Evolutionary conservation across 2,888 invertebrate species (phyloP).

Genomic region (Nebria salina): DNA sequence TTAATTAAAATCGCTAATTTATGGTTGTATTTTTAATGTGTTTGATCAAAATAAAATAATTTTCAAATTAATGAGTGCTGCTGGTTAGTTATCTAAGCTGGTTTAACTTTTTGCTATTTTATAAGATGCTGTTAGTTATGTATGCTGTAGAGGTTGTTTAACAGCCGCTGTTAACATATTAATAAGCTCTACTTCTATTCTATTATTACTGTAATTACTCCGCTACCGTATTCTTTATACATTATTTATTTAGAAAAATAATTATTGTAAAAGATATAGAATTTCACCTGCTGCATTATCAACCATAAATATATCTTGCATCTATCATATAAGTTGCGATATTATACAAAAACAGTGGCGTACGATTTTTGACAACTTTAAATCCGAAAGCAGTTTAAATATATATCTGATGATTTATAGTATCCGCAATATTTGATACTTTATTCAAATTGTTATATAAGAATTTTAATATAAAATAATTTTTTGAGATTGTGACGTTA

Average conservation of each 20-base stretch:
- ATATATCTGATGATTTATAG: too few species aligned
- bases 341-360: background rate
- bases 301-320: background rate
- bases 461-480: too few species aligned
- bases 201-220: slow-evolving; percentile 5
- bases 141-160: background rate
- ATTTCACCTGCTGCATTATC: background rate
- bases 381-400: too few species aligned
- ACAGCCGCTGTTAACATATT: slow-evolving; percentile 8
- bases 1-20: slow-evolving; percentile 43
- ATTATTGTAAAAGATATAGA: slow-evolving; percentile 3
- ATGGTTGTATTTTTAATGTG: slow-evolving; percentile 28
- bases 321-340: background rate
- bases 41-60: slow-evolving; percentile 29
- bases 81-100: background rate
- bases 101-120: background rate
- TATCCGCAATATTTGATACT: too few species aligned
- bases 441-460: too few species aligned
- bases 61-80: slow-evolving; percentile 20
- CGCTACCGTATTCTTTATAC: background rate
- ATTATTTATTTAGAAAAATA: background rate
- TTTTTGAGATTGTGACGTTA: too few species aligned
- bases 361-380: background rate
- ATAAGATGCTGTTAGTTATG: background rate
- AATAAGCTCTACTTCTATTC: slow-evolving; percentile 11